Evolutionary conservation across 2,113 vertebrate species (phyloP).

Genomic region (Nettapus auritus): DNA sequence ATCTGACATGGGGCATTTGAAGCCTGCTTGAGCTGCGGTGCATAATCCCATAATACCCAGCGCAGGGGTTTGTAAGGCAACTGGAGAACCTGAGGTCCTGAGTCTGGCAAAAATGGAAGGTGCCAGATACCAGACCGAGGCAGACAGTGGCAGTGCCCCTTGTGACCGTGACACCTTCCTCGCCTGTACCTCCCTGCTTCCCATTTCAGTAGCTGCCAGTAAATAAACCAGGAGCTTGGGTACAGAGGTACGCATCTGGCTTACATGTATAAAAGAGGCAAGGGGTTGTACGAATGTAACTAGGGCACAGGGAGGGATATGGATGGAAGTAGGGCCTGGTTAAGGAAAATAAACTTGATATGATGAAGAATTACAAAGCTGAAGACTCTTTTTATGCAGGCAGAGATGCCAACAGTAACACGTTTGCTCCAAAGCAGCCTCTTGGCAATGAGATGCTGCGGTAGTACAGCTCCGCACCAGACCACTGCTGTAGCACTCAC

Average conservation of each 20-base stretch:
- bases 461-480: not conserved
- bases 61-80: not conserved
- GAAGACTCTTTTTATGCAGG: not conserved
- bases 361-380: not conserved
- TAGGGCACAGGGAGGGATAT: rapidly evolving
- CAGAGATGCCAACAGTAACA: not conserved
- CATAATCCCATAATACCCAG: not conserved
- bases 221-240: not conserved
- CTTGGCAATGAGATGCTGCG: not conserved
- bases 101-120: not conserved
- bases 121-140: not conserved
- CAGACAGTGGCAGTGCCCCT: not conserved
- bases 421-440: not conserved
- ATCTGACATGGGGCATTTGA: not conserved
- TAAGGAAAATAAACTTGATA: not conserved
- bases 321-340: not conserved
- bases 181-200: not conserved
- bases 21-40: not conserved
- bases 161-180: not conserved
- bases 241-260: not conserved
- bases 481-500: not conserved
- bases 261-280: not conserved
- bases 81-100: not conserved
- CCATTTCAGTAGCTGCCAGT: not conserved
- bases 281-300: not conserved